Conservation (phyloP, 2,113 vertebrate species). For the Microcebus griseorufus region DNA sequence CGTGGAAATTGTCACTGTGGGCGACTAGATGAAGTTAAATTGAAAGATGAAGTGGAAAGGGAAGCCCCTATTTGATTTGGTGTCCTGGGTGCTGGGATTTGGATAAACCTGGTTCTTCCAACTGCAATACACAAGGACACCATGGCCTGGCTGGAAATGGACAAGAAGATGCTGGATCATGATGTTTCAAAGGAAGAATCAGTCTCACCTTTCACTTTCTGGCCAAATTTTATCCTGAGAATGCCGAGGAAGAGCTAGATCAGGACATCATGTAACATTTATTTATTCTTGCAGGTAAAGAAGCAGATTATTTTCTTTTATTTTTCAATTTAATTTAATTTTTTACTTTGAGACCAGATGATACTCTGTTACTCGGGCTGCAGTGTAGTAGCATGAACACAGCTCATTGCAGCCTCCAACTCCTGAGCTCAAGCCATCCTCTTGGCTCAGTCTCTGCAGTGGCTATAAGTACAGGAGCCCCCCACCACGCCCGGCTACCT, state of each 20-base stretch:
- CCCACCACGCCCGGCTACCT: no score
- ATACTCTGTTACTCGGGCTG: no score
- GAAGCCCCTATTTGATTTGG: constrained; percentile 95
- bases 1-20: background rate
- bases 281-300: constrained; percentile 95
- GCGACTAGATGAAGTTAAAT: background rate
- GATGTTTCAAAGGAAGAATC: constrained; percentile 95
- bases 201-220: constrained; percentile 93
- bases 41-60: constrained; percentile 95
- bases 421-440: no score
- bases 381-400: no score
- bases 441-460: no score
- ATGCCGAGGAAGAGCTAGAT: constrained; percentile 95
- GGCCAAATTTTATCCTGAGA: constrained; percentile 98
- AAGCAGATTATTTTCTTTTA: no score
- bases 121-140: constrained; percentile 93
- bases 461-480: no score
- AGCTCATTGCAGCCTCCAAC: no score
- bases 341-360: no score
- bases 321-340: no score
- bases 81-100: constrained; percentile 94
- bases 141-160: constrained; percentile 96
- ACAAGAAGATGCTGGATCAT: constrained; percentile 96
- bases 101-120: constrained; percentile 98
- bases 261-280: constrained; percentile 96